These are phyloP conservation scores for Anguilla japonica DNA, from an alignment of 2,113 vertebrate genomes.

Conservation along the genomic window DNA sequence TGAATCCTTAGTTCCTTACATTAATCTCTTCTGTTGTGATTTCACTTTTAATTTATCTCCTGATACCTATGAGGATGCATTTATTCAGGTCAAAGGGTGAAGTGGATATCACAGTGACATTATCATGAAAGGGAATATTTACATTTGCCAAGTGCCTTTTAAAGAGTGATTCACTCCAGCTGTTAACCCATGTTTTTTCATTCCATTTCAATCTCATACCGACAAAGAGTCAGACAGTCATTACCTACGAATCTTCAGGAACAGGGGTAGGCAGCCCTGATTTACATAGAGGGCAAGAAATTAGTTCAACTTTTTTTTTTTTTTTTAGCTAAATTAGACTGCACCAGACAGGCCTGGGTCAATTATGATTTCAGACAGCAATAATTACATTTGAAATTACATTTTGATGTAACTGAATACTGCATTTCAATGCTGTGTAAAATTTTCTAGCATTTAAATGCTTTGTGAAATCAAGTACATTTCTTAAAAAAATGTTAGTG, in stretches of 20 bases:
- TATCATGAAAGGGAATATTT: not conserved
- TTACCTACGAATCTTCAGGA: not conserved
- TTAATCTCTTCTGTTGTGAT: not conserved
- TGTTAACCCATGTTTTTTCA: not conserved
- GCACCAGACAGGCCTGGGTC: too few species aligned
- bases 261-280: too few species aligned
- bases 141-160: not conserved
- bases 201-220: not conserved
- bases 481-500: too few species aligned
- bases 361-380: too few species aligned
- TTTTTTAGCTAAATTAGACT: too few species aligned
- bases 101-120: not conserved
- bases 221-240: not conserved
- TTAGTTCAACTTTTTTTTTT: too few species aligned
- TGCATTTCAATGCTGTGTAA: not conserved
- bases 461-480: too few species aligned
- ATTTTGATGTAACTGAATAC: too few species aligned
- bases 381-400: too few species aligned
- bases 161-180: not conserved
- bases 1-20: not conserved
- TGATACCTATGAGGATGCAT: not conserved
- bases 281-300: too few species aligned
- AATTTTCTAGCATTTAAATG: not conserved
- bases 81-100: not conserved
- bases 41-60: not conserved